phyloP scores from a whole-genome alignment of 1,140 invertebrate species.

The Matsumurasca onukii region DNA sequence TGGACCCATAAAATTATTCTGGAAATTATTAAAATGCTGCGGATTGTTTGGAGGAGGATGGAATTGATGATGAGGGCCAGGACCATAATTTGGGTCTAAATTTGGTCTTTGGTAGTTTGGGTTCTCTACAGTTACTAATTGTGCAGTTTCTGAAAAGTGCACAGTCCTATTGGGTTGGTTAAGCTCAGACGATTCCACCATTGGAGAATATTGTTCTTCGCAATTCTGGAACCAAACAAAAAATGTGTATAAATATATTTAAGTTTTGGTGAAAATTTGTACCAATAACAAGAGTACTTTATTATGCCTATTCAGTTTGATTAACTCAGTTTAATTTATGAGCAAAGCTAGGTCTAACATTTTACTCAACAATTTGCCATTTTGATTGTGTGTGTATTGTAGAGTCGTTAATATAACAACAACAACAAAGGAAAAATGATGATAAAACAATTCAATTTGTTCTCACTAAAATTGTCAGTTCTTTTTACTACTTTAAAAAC shows the following conservation, averaged over 20 bases:
- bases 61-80: neutral
- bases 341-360: no score
- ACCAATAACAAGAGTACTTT: conserved; percentile 6
- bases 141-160: neutral
- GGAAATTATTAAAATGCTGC: neutral
- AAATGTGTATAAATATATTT: no score
- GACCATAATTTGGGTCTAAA: conserved; percentile 3
- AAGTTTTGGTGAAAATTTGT: neutral
- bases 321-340: no score
- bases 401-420: no score
- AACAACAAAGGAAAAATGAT: no score
- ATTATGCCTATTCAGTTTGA: no score
- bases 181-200: neutral
- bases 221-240: neutral
- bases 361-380: no score
- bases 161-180: neutral
- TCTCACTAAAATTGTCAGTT: no score
- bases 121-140: conserved; percentile 10
- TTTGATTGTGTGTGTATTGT: no score
- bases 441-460: no score
- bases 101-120: neutral
- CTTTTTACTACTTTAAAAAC: no score
- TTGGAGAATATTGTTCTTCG: neutral
- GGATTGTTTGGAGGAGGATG: neutral
- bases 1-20: neutral